A percentile compares a stretch with the other conserved stretches of the same genome.
Evolutionary conservation across 2,113 vertebrate genomes (phyloP).

Genomic region (Egretta garzetta): DNA sequence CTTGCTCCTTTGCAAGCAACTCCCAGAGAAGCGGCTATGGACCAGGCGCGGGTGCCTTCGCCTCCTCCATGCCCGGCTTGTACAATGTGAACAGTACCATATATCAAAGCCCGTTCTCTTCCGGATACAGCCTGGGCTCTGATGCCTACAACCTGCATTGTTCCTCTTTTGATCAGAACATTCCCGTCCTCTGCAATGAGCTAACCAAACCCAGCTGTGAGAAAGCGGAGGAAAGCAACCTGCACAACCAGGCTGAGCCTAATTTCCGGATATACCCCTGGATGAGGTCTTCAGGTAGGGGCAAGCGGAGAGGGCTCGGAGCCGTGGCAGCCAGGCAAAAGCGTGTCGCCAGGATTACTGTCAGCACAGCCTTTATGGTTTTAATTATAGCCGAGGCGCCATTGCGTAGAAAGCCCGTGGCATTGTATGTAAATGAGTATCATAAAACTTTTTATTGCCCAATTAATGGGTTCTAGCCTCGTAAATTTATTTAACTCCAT

Average conservation of each 20-base stretch:
- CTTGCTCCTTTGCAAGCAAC: slow-evolving; percentile 86
- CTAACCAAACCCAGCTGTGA: slow-evolving; percentile 85
- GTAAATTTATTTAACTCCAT: slow-evolving; percentile 84
- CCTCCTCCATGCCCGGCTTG: slow-evolving; percentile 84
- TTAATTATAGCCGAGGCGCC: slow-evolving; percentile 87
- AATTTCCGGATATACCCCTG: slow-evolving; percentile 91
- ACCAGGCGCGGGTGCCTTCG: slow-evolving; percentile 81
- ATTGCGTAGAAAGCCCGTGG: slow-evolving; percentile 81
- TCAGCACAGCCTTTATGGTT: slow-evolving; percentile 81
- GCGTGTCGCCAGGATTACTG: slow-evolving; percentile 65
- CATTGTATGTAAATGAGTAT: slow-evolving; percentile 91
- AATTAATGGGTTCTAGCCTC: slow-evolving; percentile 85
- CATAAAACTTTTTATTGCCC: slow-evolving; percentile 95
- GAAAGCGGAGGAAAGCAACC: slow-evolving; percentile 83
- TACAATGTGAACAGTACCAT: slow-evolving; percentile 87
- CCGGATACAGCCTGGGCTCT: slow-evolving; percentile 82
- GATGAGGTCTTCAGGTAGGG: slow-evolving; percentile 94
- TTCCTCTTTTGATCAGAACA: slow-evolving; percentile 88
- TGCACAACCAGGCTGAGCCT: slow-evolving; percentile 84
- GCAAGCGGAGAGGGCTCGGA: slow-evolving; percentile 52
- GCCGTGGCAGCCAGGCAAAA: slow-evolving; percentile 50
- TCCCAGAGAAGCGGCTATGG: slow-evolving; percentile 85
- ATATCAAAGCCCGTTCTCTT: slow-evolving; percentile 84
- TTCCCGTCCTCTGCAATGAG: slow-evolving; percentile 86
- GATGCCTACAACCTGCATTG: slow-evolving; percentile 86